phyloP scores from a whole-genome alignment of 2,113 vertebrate species.

The Euleptes europaea region DNA sequence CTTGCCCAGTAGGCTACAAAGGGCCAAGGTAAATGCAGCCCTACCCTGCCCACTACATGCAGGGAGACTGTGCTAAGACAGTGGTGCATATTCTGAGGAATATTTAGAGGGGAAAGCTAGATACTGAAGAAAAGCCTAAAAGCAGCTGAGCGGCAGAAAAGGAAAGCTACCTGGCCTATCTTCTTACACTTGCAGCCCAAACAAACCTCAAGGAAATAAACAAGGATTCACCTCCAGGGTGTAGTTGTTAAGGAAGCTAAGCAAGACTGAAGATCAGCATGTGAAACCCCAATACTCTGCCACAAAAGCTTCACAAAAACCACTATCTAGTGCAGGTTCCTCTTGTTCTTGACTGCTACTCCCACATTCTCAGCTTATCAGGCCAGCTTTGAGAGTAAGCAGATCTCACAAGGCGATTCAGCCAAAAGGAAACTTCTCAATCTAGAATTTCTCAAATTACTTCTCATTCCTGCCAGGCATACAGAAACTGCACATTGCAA shows the following conservation, averaged over 20 bases:
- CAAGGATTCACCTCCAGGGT: background rate
- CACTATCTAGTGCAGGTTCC: accelerated
- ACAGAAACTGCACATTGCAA: constrained; percentile 4
- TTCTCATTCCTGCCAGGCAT: background rate
- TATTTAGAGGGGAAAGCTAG: background rate
- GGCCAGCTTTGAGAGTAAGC: background rate
- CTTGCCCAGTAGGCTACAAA: background rate
- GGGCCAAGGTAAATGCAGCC: background rate
- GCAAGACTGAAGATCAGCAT: background rate
- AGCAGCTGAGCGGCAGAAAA: background rate
- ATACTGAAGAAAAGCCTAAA: background rate
- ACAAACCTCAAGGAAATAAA: background rate
- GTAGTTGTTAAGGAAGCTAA: background rate
- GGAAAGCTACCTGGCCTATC: background rate
- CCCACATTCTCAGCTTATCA: constrained; percentile 1
- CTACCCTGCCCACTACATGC: background rate
- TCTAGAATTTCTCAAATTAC: background rate
- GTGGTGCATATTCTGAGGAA: background rate
- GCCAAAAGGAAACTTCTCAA: background rate
- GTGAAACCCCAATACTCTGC: background rate
- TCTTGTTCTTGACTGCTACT: background rate
- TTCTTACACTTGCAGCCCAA: background rate
- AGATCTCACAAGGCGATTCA: background rate
- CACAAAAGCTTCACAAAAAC: background rate
- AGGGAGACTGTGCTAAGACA: background rate